These are phyloP conservation scores for Coendou prehensilis DNA, from an alignment of 2,797 vertebrate genomes.

Conservation along the genomic window DNA sequence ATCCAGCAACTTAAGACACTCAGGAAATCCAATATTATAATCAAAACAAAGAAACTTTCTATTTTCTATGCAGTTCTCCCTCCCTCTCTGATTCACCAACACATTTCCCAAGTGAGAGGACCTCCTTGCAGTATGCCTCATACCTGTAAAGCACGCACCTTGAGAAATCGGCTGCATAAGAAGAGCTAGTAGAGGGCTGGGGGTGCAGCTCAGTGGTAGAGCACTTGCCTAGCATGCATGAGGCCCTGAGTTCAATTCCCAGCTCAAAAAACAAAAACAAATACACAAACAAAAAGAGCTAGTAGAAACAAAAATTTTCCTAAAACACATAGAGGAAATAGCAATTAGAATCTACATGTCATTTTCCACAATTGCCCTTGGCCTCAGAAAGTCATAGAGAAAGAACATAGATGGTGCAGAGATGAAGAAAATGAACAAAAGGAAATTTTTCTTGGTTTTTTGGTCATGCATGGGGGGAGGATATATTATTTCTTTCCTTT, in stretches of 20 bases:
- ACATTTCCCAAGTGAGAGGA: too few relatives aligned
- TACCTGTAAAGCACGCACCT: neutral
- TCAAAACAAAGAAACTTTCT: neutral
- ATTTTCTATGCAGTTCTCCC: neutral
- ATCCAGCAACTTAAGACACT: neutral
- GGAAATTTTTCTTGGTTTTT: neutral
- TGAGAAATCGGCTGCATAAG: neutral
- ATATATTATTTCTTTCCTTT: neutral
- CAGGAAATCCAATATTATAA: constrained; percentile 45
- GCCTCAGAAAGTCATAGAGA: neutral
- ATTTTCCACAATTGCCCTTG: neutral
- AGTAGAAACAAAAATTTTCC: neutral
- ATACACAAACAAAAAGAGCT: neutral
- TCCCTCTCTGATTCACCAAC: neutral
- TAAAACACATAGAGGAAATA: neutral
- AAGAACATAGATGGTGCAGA: neutral
- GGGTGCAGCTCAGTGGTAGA: neutral
- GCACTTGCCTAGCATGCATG: neutral
- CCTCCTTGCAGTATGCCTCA: neutral
- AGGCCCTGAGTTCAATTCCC: neutral
- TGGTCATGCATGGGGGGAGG: neutral
- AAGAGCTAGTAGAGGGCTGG: neutral
- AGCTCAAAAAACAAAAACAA: neutral
- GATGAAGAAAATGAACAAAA: neutral
- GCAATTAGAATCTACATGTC: neutral